Percentiles rank a stretch among this genome's conserved stretches.
Conservation (phyloP, 2,888 invertebrate species). For the Lasioglossum zephyrum region DNA sequence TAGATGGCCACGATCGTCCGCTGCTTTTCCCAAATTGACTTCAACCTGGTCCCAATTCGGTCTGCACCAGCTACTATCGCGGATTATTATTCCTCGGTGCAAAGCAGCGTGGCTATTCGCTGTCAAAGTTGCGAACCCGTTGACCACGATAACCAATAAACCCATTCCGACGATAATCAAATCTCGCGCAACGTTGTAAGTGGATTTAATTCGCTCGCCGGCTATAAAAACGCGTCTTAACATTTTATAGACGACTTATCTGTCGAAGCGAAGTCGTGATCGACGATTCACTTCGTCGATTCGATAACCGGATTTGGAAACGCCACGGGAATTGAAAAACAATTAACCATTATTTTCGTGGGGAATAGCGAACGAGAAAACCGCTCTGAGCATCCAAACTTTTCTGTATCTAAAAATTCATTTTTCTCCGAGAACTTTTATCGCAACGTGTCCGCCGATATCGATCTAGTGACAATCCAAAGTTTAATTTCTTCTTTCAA, state of each 20-base stretch:
- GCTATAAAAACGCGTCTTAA: not conserved
- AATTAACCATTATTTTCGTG: not conserved
- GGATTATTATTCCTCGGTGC: not conserved
- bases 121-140: slow-evolving; percentile 3
- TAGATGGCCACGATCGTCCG: not conserved
- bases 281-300: not conserved
- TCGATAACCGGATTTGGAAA: not conserved
- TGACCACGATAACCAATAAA: slow-evolving; percentile 8
- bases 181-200: not conserved
- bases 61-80: not conserved
- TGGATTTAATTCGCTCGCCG: not conserved
- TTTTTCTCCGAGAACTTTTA: not conserved
- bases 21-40: not conserved
- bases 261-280: not conserved
- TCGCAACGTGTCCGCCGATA: not conserved
- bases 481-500: not conserved
- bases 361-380: not conserved
- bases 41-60: not conserved
- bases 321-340: not conserved
- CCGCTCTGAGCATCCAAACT: not conserved
- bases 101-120: not conserved
- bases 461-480: not conserved
- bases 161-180: slow-evolving; percentile 15
- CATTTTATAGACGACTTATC: not conserved
- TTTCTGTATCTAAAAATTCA: not conserved